These are phyloP conservation scores for Ridgeia piscesae DNA, from an alignment of 1,140 invertebrate genomes.

Conservation along the genomic window DNA sequence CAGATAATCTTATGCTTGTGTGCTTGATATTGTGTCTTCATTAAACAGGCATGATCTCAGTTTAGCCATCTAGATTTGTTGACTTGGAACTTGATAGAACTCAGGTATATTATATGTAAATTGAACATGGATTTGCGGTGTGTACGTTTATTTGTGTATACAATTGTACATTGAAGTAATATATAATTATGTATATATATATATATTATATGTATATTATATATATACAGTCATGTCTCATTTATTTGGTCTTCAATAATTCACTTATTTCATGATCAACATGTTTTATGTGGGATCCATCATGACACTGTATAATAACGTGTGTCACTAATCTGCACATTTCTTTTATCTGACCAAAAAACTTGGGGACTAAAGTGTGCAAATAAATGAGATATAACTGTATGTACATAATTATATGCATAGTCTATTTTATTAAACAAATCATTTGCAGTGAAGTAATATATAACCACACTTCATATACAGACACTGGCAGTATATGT, in stretches of 20 bases:
- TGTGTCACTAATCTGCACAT: too few species aligned
- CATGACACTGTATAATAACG: too few species aligned
- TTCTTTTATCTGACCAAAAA: too few species aligned
- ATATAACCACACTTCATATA: neutral
- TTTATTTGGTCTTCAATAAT: too few species aligned
- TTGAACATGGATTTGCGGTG: neutral
- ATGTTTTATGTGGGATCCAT: too few species aligned
- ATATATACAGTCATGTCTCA: too few species aligned
- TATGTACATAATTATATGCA: too few species aligned
- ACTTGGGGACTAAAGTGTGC: too few species aligned
- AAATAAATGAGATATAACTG: too few species aligned
- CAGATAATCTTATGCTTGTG: neutral
- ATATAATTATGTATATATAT: too few species aligned
- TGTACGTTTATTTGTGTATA: neutral
- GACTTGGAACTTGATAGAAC: neutral
- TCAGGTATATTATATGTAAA: neutral
- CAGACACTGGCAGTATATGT: neutral
- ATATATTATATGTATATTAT: too few species aligned
- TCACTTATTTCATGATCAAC: too few species aligned
- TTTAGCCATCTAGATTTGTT: neutral
- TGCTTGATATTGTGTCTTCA: neutral
- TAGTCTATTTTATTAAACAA: neutral
- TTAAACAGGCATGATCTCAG: neutral
- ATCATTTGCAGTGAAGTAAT: neutral
- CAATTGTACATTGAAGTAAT: neutral